Base-by-base conservation (phyloP, 2,888 invertebrate species). In the Mesochorus sp. region DNA sequence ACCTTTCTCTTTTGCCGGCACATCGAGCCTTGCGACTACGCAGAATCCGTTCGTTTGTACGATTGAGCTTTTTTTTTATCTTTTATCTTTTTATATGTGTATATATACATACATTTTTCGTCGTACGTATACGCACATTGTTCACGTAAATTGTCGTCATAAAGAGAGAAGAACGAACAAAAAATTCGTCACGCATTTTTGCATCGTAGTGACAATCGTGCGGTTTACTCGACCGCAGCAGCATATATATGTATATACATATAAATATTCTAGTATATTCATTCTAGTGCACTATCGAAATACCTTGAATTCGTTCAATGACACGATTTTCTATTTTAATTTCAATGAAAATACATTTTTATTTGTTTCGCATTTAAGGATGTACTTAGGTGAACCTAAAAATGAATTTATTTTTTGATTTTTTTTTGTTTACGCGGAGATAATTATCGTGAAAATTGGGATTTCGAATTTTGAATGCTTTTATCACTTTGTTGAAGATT, bases 1-100 rank as follows among this genome's bases (percentile, higher is more conserved):
- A 68, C 77, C 77, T 77, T 77, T 77, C 77, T 73, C 68, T 68
- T 67, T 39, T 1, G 21, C 21, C 24, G n/a, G 24, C 21, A 3
- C 2, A 12, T 28, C 47, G 28, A 28, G 14, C 17, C 34, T 12
- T 24, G 21, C 3, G 24, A 4, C 6, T 19, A 5, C 28, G 42
- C 24, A 12, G 28, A 39, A 59, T 57, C 17, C 4, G 6, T 34
- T 44, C 59, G 31, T 39, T 66, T 21, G 24, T 47, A 26, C 24
- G 24, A 39, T 44, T 53, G 1, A 47, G 55, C 51, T 31, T 8
- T 28, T 37, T 10, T 6, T 28, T 42, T 26, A 26, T 68, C 24
- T n/a, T n/a, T n/a, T n/a, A n/a, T n/a, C n/a, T n/a, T n/a, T n/a
- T n/a, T n/a, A n/a, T 14, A 34, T 24, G 14, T 10, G 10, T 4